These are phyloP conservation scores for Rafetus swinhoei DNA, from an alignment of 2,113 vertebrate genomes.

Conservation along the genomic window DNA sequence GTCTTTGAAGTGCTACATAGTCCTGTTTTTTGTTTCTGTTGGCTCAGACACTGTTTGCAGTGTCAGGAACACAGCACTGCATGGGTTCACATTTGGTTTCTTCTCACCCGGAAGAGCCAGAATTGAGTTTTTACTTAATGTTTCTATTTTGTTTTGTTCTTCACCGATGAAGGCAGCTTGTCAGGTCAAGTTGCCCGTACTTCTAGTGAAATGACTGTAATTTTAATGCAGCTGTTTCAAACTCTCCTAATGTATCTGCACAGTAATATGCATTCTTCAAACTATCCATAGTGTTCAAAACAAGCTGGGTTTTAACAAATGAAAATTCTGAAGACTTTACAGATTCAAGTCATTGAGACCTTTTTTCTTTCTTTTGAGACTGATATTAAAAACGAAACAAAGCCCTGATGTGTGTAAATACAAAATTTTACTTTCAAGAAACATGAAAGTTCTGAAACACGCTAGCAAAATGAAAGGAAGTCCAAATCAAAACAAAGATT, in stretches of 20 bases:
- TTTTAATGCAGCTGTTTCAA: background rate
- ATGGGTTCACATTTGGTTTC: background rate
- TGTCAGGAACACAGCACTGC: too few species aligned
- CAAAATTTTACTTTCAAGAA: background rate
- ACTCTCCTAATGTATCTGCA: background rate
- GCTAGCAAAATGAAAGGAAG: background rate
- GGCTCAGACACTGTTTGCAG: background rate
- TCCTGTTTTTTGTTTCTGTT: too few species aligned
- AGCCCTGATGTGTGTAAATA: rapidly evolving
- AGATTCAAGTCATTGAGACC: background rate
- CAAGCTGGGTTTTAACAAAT: background rate
- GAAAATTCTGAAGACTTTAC: background rate
- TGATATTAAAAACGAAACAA: background rate
- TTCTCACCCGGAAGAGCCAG: background rate
- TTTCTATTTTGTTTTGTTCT: background rate
- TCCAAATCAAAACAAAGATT: background rate
- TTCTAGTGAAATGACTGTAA: background rate
- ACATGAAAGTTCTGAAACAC: background rate
- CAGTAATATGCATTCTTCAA: rapidly evolving
- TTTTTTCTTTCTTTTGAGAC: background rate
- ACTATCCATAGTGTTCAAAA: background rate
- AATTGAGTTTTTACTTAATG: background rate
- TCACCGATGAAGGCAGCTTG: background rate
- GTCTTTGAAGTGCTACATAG: too few species aligned
- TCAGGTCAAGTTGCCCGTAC: background rate